These are phyloP conservation scores for Actenoides lindsayi DNA, from an alignment of 2,113 vertebrate genomes.

Conservation along the genomic window DNA sequence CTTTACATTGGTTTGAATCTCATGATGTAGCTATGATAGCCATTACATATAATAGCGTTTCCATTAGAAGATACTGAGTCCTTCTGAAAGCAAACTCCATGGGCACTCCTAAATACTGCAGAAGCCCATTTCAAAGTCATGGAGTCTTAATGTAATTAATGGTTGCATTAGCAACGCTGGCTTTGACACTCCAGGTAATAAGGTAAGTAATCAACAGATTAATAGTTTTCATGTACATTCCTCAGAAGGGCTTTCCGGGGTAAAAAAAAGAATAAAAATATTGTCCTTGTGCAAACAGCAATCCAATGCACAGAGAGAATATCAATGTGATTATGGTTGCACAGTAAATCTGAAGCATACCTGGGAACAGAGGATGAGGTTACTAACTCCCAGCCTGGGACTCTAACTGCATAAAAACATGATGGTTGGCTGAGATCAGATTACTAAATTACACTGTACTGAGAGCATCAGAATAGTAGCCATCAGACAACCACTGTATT, in stretches of 20 bases:
- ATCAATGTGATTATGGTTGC: background rate
- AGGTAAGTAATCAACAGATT: background rate
- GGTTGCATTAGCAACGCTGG: background rate
- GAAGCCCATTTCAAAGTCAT: background rate
- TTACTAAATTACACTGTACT: background rate
- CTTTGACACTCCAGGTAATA: background rate
- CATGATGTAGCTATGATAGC: background rate
- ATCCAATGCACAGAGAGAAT: background rate
- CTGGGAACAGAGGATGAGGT: background rate
- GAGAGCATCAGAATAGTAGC: background rate
- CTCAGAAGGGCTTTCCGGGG: background rate
- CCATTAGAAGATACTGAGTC: background rate
- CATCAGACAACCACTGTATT: background rate
- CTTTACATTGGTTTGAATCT: background rate
- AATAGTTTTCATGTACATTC: background rate
- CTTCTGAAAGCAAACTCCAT: background rate
- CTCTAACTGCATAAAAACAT: background rate
- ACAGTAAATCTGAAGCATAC: slow-evolving; percentile 9
- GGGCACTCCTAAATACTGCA: background rate
- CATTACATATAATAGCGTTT: background rate
- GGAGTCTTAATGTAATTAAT: background rate
- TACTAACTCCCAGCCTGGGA: background rate
- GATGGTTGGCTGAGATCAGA: background rate
- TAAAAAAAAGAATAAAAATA: background rate
- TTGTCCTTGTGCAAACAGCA: background rate